A percentile compares a stretch with the other conserved stretches of the same genome.
Evolutionary conservation across 2,888 invertebrate species (phyloP).

Genomic region (Hydrotaea cyrtoneurina): DNA sequence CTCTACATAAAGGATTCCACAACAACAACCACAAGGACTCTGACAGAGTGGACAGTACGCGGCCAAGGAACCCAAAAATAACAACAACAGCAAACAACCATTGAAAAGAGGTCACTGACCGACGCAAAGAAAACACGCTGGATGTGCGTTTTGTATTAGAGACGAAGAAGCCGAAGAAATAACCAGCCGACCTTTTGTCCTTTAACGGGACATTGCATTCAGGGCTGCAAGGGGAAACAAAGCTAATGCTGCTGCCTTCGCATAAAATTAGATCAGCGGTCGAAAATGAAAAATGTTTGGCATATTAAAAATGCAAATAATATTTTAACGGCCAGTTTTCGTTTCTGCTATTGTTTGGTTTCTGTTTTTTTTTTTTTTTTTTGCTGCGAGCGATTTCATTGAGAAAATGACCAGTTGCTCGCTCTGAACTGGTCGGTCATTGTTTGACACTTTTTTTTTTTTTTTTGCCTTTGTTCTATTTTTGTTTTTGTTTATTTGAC

Average conservation of each 20-base stretch:
- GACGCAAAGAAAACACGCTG: conserved; percentile 24
- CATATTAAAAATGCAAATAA: conserved; percentile 22
- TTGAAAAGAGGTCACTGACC: conserved; percentile 66
- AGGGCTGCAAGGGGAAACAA: not conserved
- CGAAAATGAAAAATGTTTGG: not conserved
- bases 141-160: not conserved
- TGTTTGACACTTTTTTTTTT: conserved; percentile 6
- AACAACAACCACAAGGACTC: conserved; percentile 10
- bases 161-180: not conserved
- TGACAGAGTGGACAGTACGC: conserved; percentile 18
- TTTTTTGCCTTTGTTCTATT: conserved; percentile 15
- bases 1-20: conserved; percentile 45
- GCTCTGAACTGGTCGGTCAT: conserved; percentile 25
- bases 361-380: conserved; percentile 2
- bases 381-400: conserved; percentile 31
- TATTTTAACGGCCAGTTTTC: conserved; percentile 62
- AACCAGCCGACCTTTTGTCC: conserved; percentile 16
- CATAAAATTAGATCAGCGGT: conserved; percentile 28
- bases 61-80: not conserved
- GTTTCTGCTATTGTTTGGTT: conserved; percentile 45
- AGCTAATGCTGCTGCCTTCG: conserved; percentile 4
- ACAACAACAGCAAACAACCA: not conserved
- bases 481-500: conserved; percentile 18
- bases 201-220: conserved; percentile 33
- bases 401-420: conserved; percentile 52